Evolutionary conservation across 2,888 invertebrate species (phyloP), one percentile per base, ranked within the genome.

Genomic region (Metacarcinus magister): DNA sequence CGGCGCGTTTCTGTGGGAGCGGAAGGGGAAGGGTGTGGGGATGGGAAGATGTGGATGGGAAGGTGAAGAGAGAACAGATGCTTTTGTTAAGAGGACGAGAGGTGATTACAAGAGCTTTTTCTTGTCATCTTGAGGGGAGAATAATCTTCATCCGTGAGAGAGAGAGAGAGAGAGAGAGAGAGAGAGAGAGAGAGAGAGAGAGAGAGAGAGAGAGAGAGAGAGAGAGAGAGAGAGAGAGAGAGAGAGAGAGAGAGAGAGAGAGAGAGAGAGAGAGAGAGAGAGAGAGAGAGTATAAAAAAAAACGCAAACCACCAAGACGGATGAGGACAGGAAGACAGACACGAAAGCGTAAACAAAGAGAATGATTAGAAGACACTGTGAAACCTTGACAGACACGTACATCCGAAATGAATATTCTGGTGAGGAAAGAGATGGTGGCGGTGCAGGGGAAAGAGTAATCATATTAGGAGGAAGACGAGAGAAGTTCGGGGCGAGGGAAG

Each of bases 1-100:
- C 82, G 82, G 82, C 82, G 82, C 39, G 32, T 60, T 93, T 92
- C 60, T 48, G 39, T n/a, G 92, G 90, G 92, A 54, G 92, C 28
- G 28, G 54, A 75, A 93, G 43, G 43, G 93, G 92, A 60, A 8
- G 67, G 67, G 16, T 54, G 54, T n/a, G 75, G 32, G 32, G 82
- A 82, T 28, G 82, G 44, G 75, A n/a, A 39, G 39, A 10, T 3
- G 75, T 39, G 3, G n/a, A n/a, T n/a, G 67, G 23, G 67, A 32
- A 16, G 16, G 93, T 32, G 19, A 23, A 46, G 91, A 43, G 46
- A 43, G 91, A 46, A 13, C 19, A 67, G 60, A 67, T 48, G 48
- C 48, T 54, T 54, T 54, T 54, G 54, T 54, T 19, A n/a, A 67
- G 67, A 67, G 67, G 16, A 54, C 54, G 54, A 75, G 75, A 75